A percentile compares a stretch with the other conserved stretches of the same genome.
phyloP scores from a whole-genome alignment of 2,113 vertebrate species.

The Hippolais icterina region DNA sequence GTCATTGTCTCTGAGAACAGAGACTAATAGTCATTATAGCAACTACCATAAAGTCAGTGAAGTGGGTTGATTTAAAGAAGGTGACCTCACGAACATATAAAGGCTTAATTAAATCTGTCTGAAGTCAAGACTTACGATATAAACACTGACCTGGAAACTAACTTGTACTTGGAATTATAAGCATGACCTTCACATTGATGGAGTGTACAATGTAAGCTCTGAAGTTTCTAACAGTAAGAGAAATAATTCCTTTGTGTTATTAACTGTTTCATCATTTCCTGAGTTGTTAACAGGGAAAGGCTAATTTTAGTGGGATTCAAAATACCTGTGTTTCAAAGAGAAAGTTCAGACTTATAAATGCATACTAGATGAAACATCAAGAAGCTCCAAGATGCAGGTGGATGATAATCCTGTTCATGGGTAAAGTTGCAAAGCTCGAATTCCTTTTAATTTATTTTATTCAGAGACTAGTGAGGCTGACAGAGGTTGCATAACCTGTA shows the following conservation, averaged over 20 bases:
- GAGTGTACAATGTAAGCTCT: not conserved
- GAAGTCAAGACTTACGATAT: not conserved
- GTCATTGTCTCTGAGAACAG: not conserved
- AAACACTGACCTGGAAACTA: not conserved
- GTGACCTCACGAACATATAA: not conserved
- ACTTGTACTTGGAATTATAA: not conserved
- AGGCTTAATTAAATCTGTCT: not conserved
- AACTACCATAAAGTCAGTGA: not conserved
- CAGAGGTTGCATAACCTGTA: not conserved
- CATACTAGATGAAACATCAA: not conserved
- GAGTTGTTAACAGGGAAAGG: not conserved
- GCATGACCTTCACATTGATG: not conserved
- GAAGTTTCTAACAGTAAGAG: not conserved
- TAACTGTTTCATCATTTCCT: not conserved
- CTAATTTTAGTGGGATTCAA: not conserved
- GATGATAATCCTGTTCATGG: not conserved
- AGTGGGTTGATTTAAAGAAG: not conserved
- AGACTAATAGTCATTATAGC: not conserved
- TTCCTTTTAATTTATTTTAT: not conserved
- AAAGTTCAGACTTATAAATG: not conserved
- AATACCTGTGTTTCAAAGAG: not conserved
- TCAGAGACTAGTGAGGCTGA: not conserved
- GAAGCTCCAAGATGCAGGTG: not conserved
- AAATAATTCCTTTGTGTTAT: not conserved
- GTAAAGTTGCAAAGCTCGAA: not conserved